A percentile compares a stretch with the other conserved stretches of the same genome.
These are phyloP conservation scores for Disparrhopalites patrizii DNA, from an alignment of 2,888 invertebrate species.

Conservation along the genomic window DNA sequence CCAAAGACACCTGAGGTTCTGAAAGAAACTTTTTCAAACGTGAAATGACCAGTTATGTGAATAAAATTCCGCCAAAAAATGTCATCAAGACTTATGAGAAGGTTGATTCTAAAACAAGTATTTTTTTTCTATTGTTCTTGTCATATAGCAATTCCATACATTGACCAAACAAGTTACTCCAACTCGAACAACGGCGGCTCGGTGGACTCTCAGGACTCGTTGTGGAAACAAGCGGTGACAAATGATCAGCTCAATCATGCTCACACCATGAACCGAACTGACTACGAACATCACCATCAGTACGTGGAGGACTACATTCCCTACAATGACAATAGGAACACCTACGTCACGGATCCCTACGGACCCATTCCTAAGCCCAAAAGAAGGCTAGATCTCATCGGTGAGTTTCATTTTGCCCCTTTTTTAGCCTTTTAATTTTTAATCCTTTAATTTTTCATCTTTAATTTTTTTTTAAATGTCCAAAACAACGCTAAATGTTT, in stretches of 20 bases:
- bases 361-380: constrained; percentile 85
- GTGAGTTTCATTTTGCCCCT: constrained; percentile 57
- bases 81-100: too few species aligned
- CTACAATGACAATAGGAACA: constrained; percentile 47
- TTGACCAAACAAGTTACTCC: constrained; percentile 80
- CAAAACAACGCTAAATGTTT: neutral
- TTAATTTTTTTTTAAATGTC: neutral
- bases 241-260: constrained; percentile 56
- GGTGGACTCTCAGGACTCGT: constrained; percentile 87
- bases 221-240: constrained; percentile 65
- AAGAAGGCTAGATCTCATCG: constrained; percentile 81
- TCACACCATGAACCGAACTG: constrained; percentile 42
- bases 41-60: too few species aligned
- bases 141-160: constrained; percentile 56
- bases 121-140: neutral
- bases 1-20: too few species aligned
- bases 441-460: neutral
- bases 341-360: constrained; percentile 64
- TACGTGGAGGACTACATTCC: constrained; percentile 46
- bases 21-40: too few species aligned
- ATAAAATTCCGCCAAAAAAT: too few species aligned
- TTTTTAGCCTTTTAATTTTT: neutral
- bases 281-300: constrained; percentile 48
- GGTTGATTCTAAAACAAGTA: too few species aligned
- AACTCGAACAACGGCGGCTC: constrained; percentile 94